Evolutionary conservation across 2,888 invertebrate species (phyloP).

Genomic region (Galerucella nymphaeae): DNA sequence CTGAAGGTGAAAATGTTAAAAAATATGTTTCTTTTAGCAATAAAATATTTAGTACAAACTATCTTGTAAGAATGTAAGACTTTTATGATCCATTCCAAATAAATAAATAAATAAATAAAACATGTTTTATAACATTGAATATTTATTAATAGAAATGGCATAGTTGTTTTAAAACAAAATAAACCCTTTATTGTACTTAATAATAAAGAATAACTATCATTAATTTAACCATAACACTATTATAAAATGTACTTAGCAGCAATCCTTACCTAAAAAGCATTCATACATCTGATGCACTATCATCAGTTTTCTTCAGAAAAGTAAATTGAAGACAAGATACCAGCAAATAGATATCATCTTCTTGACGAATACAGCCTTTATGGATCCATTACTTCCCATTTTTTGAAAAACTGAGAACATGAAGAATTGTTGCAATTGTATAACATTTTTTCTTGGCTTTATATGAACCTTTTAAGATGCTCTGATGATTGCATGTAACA

Average conservation of each 20-base stretch:
- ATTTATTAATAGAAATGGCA: slow-evolving; percentile 4
- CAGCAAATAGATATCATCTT: too few species aligned
- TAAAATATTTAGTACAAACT: slow-evolving; percentile 32
- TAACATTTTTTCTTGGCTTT: too few species aligned
- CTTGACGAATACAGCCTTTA: too few species aligned
- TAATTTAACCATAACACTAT: slow-evolving; percentile 2
- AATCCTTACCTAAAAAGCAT: not conserved
- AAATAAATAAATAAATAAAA: slow-evolving; percentile 3
- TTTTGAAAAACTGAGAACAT: too few species aligned
- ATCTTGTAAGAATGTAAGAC: slow-evolving; percentile 24
- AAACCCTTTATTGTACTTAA: not conserved
- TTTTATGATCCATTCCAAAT: slow-evolving; percentile 12
- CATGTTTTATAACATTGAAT: not conserved
- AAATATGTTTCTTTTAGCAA: slow-evolving; percentile 5
- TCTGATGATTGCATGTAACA: not conserved
- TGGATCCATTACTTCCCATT: too few species aligned
- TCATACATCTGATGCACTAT: not conserved
- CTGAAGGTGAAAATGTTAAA: slow-evolving; percentile 9
- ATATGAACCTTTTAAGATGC: too few species aligned
- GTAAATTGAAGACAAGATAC: not conserved
- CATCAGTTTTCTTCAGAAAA: not conserved
- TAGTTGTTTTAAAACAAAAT: slow-evolving; percentile 1
- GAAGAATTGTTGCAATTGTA: too few species aligned
- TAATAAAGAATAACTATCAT: not conserved
- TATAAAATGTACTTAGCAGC: not conserved